These are phyloP conservation scores for Anoplopoma fimbria DNA, from an alignment of 2,113 vertebrate genomes.

Conservation along the genomic window DNA sequence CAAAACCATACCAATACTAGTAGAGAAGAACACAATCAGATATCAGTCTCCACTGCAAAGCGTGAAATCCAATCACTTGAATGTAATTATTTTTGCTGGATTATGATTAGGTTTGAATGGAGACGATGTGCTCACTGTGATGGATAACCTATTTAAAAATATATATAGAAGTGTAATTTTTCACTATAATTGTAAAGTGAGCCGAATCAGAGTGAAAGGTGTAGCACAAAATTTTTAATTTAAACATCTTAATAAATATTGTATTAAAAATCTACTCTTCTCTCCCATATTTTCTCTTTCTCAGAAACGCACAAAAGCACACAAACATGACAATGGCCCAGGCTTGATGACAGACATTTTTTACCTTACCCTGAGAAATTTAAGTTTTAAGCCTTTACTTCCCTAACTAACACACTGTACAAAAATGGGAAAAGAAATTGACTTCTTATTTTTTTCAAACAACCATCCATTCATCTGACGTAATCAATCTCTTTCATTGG, in stretches of 20 bases:
- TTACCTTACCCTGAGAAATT: background rate
- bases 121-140: background rate
- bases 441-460: background rate
- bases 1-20: background rate
- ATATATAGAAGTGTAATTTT: background rate
- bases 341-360: background rate
- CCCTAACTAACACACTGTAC: background rate
- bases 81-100: constrained; percentile 39
- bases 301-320: background rate
- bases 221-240: background rate
- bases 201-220: background rate
- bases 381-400: background rate
- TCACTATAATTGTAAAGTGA: background rate
- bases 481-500: background rate
- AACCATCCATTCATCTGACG: background rate
- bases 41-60: constrained; percentile 17
- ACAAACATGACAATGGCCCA: background rate
- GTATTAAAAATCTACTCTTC: background rate
- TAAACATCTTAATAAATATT: background rate
- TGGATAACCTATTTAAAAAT: background rate
- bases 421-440: background rate
- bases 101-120: background rate
- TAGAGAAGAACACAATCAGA: constrained; percentile 7
- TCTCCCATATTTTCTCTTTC: background rate
- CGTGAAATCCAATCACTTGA: constrained; percentile 13